Percentiles rank a stretch among this genome's conserved stretches.
Evolutionary conservation across 2,113 vertebrate species (phyloP).

Genomic region (Hiodon alosoides): DNA sequence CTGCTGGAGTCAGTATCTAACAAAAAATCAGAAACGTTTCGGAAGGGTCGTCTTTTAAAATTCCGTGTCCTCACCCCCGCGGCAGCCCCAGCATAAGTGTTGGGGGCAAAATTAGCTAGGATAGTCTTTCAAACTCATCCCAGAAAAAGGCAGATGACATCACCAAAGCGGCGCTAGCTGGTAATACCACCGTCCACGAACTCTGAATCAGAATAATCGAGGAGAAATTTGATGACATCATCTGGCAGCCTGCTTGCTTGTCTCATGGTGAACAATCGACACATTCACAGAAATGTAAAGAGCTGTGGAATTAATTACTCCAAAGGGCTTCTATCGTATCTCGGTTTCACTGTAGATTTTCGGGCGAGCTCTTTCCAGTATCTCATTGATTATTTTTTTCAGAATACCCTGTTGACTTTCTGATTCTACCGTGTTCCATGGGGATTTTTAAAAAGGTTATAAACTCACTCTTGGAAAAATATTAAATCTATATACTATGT

Average conservation of each 20-base stretch:
- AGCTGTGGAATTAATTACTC: constrained; percentile 9
- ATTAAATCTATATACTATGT: no score
- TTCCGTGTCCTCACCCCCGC: background rate
- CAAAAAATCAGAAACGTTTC: background rate
- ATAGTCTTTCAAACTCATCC: constrained; percentile 3
- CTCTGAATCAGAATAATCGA: constrained; percentile 53
- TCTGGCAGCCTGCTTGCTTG: constrained; percentile 56
- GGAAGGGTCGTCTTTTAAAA: background rate
- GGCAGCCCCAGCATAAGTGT: background rate
- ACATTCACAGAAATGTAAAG: constrained; percentile 29
- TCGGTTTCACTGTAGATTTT: no score
- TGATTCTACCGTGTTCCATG: no score
- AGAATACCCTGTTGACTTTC: no score
- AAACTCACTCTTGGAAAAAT: no score
- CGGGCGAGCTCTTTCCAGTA: no score
- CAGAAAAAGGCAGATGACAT: constrained; percentile 51
- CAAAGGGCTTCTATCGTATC: no score
- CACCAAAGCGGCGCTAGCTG: constrained; percentile 49
- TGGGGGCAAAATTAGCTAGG: no score
- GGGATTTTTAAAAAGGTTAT: no score
- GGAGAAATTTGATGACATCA: constrained; percentile 69
- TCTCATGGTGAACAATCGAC: constrained; percentile 47
- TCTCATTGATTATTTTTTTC: no score
- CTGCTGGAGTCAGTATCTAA: constrained; percentile 23
- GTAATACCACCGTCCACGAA: constrained; percentile 52